Conservation (phyloP, 2,888 invertebrate genomes). For the Thecophora atra region DNA sequence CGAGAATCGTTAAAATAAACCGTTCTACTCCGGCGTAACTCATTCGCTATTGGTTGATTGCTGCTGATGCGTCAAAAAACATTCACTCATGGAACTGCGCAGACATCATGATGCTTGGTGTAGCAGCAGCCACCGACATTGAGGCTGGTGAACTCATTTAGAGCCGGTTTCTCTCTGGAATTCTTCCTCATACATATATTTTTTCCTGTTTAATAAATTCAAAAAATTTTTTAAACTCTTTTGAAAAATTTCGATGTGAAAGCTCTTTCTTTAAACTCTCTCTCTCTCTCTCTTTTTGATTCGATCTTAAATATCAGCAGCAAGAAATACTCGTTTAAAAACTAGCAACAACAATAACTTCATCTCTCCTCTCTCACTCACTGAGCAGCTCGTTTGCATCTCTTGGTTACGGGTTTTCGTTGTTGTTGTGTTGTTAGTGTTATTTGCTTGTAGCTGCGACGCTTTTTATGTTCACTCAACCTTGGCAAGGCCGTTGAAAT, state of each 20-base stretch:
- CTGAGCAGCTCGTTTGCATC: background rate
- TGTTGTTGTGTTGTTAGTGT: background rate
- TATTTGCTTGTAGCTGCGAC: background rate
- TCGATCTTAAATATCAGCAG: background rate
- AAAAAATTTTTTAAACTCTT: too few relatives aligned
- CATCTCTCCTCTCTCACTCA: background rate
- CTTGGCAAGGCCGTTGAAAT: constrained; percentile 65
- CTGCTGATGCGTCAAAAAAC: too few relatives aligned
- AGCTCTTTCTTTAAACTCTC: background rate
- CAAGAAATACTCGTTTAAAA: background rate
- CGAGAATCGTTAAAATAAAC: background rate
- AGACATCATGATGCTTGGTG: too few relatives aligned
- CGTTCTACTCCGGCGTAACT: background rate
- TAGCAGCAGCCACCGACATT: too few relatives aligned
- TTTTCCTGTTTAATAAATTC: too few relatives aligned
- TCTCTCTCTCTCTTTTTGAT: background rate
- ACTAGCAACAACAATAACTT: background rate
- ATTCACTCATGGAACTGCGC: too few relatives aligned
- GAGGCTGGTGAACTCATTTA: too few relatives aligned
- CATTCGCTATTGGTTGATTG: too few relatives aligned
- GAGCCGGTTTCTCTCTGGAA: too few relatives aligned
- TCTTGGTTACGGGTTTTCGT: background rate
- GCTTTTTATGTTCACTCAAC: constrained; percentile 56
- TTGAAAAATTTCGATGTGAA: too few relatives aligned
- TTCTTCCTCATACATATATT: too few relatives aligned